These are phyloP conservation scores for Stomatorhinus ivindoensis DNA, from an alignment of 2,113 vertebrate genomes.

Conservation along the genomic window DNA sequence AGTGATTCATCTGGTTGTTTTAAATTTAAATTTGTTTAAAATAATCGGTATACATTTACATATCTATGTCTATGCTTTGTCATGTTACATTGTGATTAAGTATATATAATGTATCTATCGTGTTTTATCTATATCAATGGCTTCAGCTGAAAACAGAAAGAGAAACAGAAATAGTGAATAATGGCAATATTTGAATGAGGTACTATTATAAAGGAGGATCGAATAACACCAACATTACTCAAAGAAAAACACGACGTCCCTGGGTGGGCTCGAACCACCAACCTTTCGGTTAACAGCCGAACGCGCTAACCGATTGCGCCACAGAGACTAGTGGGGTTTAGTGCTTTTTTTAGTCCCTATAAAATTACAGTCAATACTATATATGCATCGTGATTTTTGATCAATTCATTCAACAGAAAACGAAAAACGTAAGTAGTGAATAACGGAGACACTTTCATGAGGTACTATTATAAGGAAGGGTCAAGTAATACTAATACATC, in stretches of 20 bases:
- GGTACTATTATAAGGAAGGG: background rate
- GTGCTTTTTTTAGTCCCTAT: background rate
- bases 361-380: background rate
- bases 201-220: background rate
- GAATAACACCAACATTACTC: background rate
- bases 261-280: constrained; percentile 43
- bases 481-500: background rate
- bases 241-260: constrained; percentile 14
- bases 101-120: background rate
- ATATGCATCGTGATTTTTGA: too few relatives aligned
- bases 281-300: constrained; percentile 43
- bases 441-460: background rate
- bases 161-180: background rate
- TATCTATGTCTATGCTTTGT: background rate
- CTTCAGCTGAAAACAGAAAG: background rate
- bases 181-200: background rate
- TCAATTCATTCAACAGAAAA: background rate
- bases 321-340: constrained; percentile 24
- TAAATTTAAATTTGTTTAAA: background rate
- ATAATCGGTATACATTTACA: background rate
- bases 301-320: constrained; percentile 43
- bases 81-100: background rate
- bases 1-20: background rate
- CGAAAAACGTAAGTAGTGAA: background rate
- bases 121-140: background rate